phyloP scores from a whole-genome alignment of 2,888 invertebrate genomes.

The Eupithecia vulgata region DNA sequence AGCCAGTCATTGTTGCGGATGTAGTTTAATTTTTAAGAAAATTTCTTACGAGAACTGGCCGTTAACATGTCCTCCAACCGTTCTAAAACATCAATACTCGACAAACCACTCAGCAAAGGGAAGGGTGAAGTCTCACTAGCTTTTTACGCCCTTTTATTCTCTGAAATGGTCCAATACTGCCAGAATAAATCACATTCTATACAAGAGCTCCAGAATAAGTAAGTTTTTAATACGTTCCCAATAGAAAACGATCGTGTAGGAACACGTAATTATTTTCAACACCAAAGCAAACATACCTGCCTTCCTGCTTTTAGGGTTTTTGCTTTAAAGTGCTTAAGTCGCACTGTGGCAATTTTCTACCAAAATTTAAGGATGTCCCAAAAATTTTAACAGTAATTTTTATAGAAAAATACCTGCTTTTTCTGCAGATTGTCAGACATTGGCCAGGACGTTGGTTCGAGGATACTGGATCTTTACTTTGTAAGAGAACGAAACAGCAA shows the following conservation, averaged over 20 bases:
- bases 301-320: too few species aligned
- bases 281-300: not conserved
- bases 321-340: too few species aligned
- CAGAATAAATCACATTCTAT: constrained; percentile 98
- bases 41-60: not conserved
- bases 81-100: constrained; percentile 91
- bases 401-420: not conserved
- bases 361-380: too few species aligned
- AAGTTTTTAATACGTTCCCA: constrained; percentile 54
- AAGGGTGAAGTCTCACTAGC: constrained; percentile 96
- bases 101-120: constrained; percentile 95
- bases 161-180: constrained; percentile 99
- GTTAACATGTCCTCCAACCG: constrained; percentile 79
- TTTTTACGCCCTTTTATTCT: constrained; percentile 97
- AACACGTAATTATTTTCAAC: not conserved
- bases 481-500: constrained; percentile 96
- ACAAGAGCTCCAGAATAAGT: constrained; percentile 97
- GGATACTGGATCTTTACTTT: constrained; percentile 96
- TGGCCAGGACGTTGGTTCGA: constrained; percentile 97
- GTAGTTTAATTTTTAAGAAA: not conserved
- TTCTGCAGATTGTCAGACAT: constrained; percentile 92
- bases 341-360: too few species aligned
- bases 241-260: not conserved
- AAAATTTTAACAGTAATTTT: too few species aligned
- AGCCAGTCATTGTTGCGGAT: not conserved